Conservation (phyloP, 2,888 invertebrate species). For the Pollenia amentaria region DNA sequence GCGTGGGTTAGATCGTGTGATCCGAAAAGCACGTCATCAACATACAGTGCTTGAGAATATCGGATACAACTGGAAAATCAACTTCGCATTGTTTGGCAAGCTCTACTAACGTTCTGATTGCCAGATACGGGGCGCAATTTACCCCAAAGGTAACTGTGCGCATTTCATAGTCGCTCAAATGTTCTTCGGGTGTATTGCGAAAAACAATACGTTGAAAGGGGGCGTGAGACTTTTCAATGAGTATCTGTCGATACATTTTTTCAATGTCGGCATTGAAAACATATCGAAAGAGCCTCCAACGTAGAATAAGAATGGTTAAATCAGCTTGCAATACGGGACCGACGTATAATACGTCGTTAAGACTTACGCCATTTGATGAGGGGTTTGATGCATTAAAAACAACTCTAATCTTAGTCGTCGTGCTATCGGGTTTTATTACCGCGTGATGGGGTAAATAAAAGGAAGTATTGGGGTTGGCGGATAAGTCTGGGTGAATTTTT, state of each 20-base stretch:
- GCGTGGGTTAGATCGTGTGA: no score
- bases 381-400: conserved; percentile 7
- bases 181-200: not conserved
- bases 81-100: no score
- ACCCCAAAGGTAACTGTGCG: no score
- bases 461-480: no score
- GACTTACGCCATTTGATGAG: not conserved
- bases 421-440: not conserved
- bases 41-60: no score
- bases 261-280: conserved; percentile 25
- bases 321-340: not conserved
- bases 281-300: conserved; percentile 19
- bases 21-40: no score
- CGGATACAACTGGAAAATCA: no score
- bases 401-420: not conserved
- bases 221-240: no score
- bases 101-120: no score
- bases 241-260: conserved; percentile 1
- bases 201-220: not conserved
- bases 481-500: no score
- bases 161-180: not conserved
- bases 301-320: conserved; percentile 12
- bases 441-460: no score
- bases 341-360: conserved; percentile 7
- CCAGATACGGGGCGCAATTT: no score